phyloP scores from a whole-genome alignment of 1,140 invertebrate genomes.

The Musca domestica region DNA sequence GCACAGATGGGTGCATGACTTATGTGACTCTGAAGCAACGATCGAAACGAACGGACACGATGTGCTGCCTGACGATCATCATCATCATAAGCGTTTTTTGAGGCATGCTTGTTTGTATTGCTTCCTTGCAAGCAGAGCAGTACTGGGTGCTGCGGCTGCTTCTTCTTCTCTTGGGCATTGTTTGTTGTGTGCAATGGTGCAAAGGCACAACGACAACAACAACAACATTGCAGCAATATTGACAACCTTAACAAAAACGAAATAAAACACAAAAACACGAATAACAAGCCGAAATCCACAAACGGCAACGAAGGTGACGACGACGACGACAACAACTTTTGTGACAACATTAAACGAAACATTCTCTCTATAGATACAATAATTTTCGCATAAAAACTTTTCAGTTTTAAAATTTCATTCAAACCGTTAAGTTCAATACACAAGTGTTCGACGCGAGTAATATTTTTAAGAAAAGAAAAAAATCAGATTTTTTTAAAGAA shows the following conservation, averaged over 20 bases:
- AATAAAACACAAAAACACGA: neutral
- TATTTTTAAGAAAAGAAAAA: neutral
- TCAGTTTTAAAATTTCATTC: constrained; percentile 19
- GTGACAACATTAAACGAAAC: neutral
- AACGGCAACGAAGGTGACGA: neutral
- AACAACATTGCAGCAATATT: neutral
- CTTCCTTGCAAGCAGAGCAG: too few relatives aligned
- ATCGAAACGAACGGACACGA: too few relatives aligned
- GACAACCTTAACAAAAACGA: neutral
- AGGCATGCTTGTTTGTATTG: too few relatives aligned
- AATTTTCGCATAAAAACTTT: constrained; percentile 20
- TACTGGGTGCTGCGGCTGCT: too few relatives aligned
- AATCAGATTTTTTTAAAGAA: neutral
- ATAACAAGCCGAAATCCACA: neutral
- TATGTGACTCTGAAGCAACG: too few relatives aligned
- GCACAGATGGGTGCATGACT: too few relatives aligned
- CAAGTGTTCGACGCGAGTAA: neutral
- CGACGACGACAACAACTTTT: neutral
- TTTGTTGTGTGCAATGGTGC: too few relatives aligned
- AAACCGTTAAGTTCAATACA: constrained; percentile 1
- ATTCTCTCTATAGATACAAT: constrained; percentile 1
- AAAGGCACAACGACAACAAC: neutral
- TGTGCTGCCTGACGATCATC: too few relatives aligned
- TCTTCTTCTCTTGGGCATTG: too few relatives aligned
- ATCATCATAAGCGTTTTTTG: too few relatives aligned